Percentiles rank a stretch among this genome's conserved stretches.
Evolutionary conservation across 2,888 invertebrate genomes (phyloP).

Genomic region (Lochmaea capreae): DNA sequence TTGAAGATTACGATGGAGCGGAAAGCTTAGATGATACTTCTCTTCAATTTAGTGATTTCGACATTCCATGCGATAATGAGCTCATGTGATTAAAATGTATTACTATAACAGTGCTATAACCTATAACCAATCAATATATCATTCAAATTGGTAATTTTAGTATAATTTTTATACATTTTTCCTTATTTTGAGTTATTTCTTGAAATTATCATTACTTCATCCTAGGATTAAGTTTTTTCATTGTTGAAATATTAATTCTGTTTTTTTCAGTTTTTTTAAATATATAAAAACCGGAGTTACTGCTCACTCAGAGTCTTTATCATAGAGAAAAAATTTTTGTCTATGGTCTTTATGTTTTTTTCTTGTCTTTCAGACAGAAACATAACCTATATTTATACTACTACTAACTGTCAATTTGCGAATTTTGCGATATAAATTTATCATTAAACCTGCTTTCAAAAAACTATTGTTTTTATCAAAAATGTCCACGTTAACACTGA

Average conservation of each 20-base stretch:
- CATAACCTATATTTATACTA: too few species aligned
- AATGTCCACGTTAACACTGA: background rate
- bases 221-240: too few species aligned
- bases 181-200: too few species aligned
- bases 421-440: background rate
- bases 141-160: background rate
- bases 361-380: too few species aligned
- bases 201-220: too few species aligned
- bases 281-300: too few species aligned
- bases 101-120: too few species aligned
- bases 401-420: background rate
- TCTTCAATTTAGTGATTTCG: constrained; percentile 15
- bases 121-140: background rate
- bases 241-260: too few species aligned
- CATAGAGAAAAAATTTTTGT: too few species aligned
- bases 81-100: constrained; percentile 1
- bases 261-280: too few species aligned
- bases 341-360: too few species aligned
- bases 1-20: constrained; percentile 8
- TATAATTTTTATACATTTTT: background rate
- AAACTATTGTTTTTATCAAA: background rate
- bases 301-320: too few species aligned
- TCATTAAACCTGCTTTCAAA: background rate
- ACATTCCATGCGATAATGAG: constrained; percentile 16
- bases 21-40: constrained; percentile 17